phyloP scores from a whole-genome alignment of 2,888 invertebrate genomes.

The Ptilodon capucinus region DNA sequence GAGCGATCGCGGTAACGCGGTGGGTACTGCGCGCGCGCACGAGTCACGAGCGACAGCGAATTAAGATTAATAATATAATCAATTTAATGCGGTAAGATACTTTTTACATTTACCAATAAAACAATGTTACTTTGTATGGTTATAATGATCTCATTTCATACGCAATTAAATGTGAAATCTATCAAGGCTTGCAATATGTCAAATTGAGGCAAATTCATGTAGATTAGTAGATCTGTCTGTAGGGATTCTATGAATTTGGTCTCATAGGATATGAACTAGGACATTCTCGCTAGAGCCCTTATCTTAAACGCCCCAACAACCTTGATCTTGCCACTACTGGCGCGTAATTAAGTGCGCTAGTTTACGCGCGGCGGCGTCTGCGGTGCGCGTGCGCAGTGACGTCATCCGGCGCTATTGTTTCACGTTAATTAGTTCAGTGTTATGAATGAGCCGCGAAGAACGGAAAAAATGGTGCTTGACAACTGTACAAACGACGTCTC shows the following conservation, averaged over 20 bases:
- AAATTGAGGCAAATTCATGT: too few species aligned
- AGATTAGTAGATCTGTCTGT: too few species aligned
- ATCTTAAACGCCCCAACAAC: slow-evolving; percentile 29
- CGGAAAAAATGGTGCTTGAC: slow-evolving; percentile 4
- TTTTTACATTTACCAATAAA: too few species aligned
- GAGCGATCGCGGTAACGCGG: slow-evolving; percentile 28
- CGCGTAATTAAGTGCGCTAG: slow-evolving; percentile 57
- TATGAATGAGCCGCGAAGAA: slow-evolving; percentile 34
- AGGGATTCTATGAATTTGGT: too few species aligned
- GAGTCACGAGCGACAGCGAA: slow-evolving; percentile 28
- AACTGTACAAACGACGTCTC: not conserved
- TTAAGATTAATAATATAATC: not conserved
- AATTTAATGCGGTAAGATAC: not conserved
- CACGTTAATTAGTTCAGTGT: slow-evolving; percentile 41
- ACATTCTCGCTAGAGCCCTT: slow-evolving; percentile 43
- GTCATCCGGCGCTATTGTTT: slow-evolving; percentile 50
- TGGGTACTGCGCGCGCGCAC: slow-evolving; percentile 6
- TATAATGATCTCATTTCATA: too few species aligned
- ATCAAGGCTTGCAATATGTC: too few species aligned
- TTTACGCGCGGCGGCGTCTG: slow-evolving; percentile 31
- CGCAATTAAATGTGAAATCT: too few species aligned
- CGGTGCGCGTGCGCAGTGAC: slow-evolving; percentile 53
- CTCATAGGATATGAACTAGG: too few species aligned
- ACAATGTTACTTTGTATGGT: too few species aligned
- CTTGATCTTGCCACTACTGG: slow-evolving; percentile 69